Evolutionary conservation across 2,113 vertebrate species (phyloP), one percentile per base, ranked within the genome.

Genomic region (Rhinoderma darwinii): DNA sequence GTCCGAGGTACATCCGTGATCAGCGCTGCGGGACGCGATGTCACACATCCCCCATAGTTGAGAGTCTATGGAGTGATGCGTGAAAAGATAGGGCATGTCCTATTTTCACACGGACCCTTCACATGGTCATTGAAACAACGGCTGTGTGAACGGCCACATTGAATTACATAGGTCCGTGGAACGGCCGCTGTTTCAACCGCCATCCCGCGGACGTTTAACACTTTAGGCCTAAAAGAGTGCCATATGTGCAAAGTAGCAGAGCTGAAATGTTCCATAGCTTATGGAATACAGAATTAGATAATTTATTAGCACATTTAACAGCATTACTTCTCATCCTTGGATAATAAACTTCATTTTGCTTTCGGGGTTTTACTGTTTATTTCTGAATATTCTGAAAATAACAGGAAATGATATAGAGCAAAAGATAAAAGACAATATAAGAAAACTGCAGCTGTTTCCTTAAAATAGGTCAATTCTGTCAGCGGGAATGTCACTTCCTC

Each of bases 401-500:
- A 87, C 85, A 87, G 85, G 85, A 87, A 82, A 82, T 74, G 50
- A 72, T 81, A 80, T 50, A n/a, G 66, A 66, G 63, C n/a, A 37
- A 18, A 63, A 41, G 75, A 66, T 51, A 86, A 82, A 54, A 82
- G 70, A 61, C 50, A 59, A 59, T 44, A 76, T 54, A 86, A 73
- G 66, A 74, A 82, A 70, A 82, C 66, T 41, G 41, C 83, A 84
- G 85, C 85, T 82, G 85, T 87, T 87, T 87, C 85, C 85, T 82
- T 82, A 30, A 59, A 87, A 43, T 30, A 63, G 68, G 76, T 81
- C 66, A 74, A 35, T 73, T 73, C 14, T 82, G 68, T 59, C 37
- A 82, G 51, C 51, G 14, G 17, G 37, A 54, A 47, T 44, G 51
- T 27, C 37, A 81, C 63, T 74, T 87, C 85, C 85, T 74, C 50